Evolutionary conservation across 1,140 invertebrate genomes (phyloP), one percentile per base, ranked within the genome.

Genomic region (Oscheius sp.): DNA sequence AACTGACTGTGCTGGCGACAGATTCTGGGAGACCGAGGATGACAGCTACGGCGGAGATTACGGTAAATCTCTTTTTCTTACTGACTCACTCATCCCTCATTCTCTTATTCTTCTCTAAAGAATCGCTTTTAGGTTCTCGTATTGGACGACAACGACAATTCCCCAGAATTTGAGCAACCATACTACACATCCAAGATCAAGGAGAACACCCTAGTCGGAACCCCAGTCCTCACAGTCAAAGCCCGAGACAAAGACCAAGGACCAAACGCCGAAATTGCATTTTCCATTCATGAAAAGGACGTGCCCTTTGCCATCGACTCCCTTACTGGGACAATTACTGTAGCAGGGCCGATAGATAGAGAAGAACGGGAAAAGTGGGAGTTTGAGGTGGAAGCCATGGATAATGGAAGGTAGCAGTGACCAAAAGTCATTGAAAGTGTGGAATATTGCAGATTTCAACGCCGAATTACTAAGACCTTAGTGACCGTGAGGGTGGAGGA

Each of bases 71-170:
- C 23, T 13, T 4, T 23, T 42, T 36, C 20, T 13, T n/a, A 45
- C 13, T 45, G 10, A 45, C 13, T 45, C 38, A 45, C 20, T 45
- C 38, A 10, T 13, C 38, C 38, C 38, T 45, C 38, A 45, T 45
- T 13, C 20, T 45, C 38, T n/a, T n/a, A n/a, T 15, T 66, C 15
- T 7, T 7, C 61, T n/a, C 45, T 34, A 13, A 66, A 64, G 13
- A 64, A 66, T 64, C 29, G 38, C 15, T 7, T 68, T 49, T 18
- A 63, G 36, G 35, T 63, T 0, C 36, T 13, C 49, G 89, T 95
- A 3, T 82, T 93, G 15, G 94, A 97, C 85, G 93, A 93, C 85
- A 98, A 98, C 85, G 95, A 98, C 84, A 94, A 95, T 82, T 88
- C 89, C 0, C 94, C 94, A 0, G 87, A 89, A 75, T 94, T 95